Base-by-base conservation (phyloP, 2,113 vertebrate genomes). In the Enhydra lutris region DNA sequence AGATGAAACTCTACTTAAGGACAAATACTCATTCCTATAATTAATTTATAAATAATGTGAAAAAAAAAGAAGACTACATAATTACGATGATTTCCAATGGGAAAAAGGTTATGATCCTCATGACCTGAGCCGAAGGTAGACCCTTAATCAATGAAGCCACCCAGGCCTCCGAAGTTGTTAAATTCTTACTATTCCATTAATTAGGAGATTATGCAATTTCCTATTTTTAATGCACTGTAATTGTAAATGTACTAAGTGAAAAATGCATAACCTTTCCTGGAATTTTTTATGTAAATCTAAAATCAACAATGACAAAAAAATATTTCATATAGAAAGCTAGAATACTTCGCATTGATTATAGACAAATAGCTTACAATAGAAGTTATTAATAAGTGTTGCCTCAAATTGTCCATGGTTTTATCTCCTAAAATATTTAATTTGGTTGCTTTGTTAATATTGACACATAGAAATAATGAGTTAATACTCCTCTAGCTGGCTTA, bases 171-270 rank as follows among this genome's bases (percentile, higher is more conserved):
- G 3, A 61, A 85, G 6, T 9, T 85, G 6, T 95, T 96, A 97
- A 31, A 74, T 96, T 95, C 90, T 57, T 84, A 84, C 20, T 17
- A 23, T 89, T 7, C 26, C 73, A 76, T 94, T 97, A 94, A 76
- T 0, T 81, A 29, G 1, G 47, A 94, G 13, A 45, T 47, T 85
- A 15, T 50, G 9, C 6, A 95, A 92, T 94, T 57, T 94, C 47
- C 42, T 71, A 7, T 39, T 95, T 42, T 91, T 95, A 94, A 94
- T 92, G 17, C 3, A 74, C 92, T 94, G 13, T 89, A 89, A 94
- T 79, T 96, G 61, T 42, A 89, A 80, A 86, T 85, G 0, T 69
- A 50, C 15, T 71, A 26, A 86, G 94, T 94, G 92, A 90, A 9
- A 96, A 83, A 24, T 42, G 2, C 2, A 55, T 91, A 65, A 83